Evolutionary conservation across 2,888 invertebrate genomes (phyloP), one percentile per base, ranked within the genome.

Genomic region (Sipha maydis): DNA sequence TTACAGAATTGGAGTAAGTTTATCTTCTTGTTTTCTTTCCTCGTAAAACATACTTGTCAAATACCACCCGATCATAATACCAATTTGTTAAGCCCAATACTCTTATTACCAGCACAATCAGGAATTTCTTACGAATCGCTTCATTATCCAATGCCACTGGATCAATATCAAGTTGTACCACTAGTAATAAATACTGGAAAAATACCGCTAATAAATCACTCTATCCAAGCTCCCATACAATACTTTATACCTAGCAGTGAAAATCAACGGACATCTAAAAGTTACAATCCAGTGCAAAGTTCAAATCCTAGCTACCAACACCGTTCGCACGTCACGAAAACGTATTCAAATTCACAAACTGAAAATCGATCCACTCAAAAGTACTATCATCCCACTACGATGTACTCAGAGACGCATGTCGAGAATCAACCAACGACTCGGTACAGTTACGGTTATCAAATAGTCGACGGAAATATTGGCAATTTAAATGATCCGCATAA

Each of bases 401-500:
- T 83, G 28, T 83, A 73, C 54, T 83, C 83, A 0, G 54, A 73
- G 25, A 83, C 31, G 17, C 83, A 1, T 9, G 56, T 67, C 38
- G 61, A 41, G 28, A 76, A 61, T 41, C 31, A 1, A 31, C 78
- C 85, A 25, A 3, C 28, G 19, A 67, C 90, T 19, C 90, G 90
- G 88, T 90, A 90, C 89, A 90, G 89, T 89, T 90, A 90, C 89
- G 90, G 90, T 28, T 90, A 90, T 89, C 89, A 90, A 79, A 90
- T 91, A 85, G 89, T 90, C 73, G 90, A 91, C 89, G 89, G 91
- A 21, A 48, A 48, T 48, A 48, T 48, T 14, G 48, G 14, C 14
- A 91, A 91, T 90, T 90, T 90, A 79, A 91, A 91, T 89, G 90
- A 90, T 31, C 91, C 90, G 89, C 90, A 90, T 78, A 91, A 91